Evolutionary conservation across 2,113 vertebrate species (phyloP).

Genomic region (Bungarus multicinctus): DNA sequence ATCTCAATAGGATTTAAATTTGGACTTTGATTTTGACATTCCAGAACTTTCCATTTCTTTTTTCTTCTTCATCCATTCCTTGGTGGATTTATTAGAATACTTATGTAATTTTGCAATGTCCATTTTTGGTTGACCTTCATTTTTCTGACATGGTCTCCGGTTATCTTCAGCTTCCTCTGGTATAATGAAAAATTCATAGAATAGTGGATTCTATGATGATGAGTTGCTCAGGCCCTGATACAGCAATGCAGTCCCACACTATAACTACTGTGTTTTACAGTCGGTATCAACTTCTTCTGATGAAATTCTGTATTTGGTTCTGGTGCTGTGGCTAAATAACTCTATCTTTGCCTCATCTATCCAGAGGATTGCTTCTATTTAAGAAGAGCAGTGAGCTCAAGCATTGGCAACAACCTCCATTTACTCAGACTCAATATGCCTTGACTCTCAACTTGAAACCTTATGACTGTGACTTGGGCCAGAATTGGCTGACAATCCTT

Average conservation of each 20-base stretch:
- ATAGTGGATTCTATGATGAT: not conserved
- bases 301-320: not conserved
- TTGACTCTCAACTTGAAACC: not conserved
- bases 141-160: not conserved
- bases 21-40: not conserved
- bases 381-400: not conserved
- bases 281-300: not conserved
- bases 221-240: not conserved
- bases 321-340: not conserved
- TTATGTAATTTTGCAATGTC: not conserved
- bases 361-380: not conserved
- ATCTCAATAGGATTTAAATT: not conserved
- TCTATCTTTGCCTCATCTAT: not conserved
- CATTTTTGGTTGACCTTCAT: not conserved
- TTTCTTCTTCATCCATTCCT: not conserved
- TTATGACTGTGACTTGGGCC: not conserved
- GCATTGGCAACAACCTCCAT: not conserved
- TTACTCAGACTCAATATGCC: not conserved
- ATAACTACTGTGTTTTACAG: not conserved
- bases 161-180: not conserved
- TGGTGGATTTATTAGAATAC: not conserved
- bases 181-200: not conserved
- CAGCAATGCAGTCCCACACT: not conserved
- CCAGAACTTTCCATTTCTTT: not conserved
- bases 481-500: not conserved